These are phyloP conservation scores for Sebastes umbrosus DNA, from an alignment of 2,797 vertebrate genomes.

Conservation along the genomic window DNA sequence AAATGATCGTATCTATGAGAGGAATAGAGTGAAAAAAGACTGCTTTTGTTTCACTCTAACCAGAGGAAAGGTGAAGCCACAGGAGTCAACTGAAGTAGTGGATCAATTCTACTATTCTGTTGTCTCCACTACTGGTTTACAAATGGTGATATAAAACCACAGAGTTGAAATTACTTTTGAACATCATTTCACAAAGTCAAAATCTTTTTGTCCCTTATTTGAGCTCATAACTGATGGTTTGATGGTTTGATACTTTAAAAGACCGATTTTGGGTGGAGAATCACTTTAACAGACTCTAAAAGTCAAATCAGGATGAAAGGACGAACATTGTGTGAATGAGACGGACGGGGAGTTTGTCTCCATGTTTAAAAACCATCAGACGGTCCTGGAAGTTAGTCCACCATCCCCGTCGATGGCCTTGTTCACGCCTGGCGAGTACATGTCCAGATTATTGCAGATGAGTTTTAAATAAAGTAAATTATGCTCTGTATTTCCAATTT, in stretches of 20 bases:
- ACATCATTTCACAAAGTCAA: neutral
- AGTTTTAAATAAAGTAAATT: neutral
- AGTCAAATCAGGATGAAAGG: neutral
- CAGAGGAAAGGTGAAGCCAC: neutral
- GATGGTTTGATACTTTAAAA: neutral
- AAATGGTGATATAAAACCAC: neutral
- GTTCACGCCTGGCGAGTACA: constrained; percentile 1
- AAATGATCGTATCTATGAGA: neutral
- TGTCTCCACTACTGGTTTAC: neutral
- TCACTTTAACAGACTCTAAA: constrained; percentile 22
- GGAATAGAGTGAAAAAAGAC: neutral
- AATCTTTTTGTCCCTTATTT: neutral
- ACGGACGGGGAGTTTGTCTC: neutral
- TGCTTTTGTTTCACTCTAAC: neutral
- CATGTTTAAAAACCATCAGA: constrained; percentile 10
- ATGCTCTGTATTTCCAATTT: neutral
- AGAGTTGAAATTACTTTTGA: neutral
- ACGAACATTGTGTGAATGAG: neutral
- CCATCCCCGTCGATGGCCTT: neutral
- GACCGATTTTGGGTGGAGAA: neutral
- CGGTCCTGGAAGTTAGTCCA: neutral
- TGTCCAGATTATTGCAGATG: neutral
- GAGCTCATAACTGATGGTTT: neutral
- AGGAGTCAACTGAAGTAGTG: neutral
- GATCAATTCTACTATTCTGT: neutral